Base-by-base conservation (phyloP, 2,797 vertebrate genomes). In the Gymnocypris eckloni region DNA sequence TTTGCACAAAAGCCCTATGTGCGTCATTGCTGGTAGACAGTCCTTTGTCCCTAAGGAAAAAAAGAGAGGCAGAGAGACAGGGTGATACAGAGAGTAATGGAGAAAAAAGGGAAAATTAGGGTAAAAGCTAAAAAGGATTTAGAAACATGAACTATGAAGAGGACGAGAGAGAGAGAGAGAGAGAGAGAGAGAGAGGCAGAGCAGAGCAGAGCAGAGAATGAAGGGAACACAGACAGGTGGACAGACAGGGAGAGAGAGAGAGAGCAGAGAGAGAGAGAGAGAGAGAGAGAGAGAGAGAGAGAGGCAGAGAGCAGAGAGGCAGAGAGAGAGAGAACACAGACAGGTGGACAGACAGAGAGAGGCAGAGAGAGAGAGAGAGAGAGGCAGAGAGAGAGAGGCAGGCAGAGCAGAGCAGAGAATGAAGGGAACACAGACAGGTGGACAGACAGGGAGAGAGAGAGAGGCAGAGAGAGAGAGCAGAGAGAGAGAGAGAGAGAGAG, bases 11-110 rank as follows among this genome's bases (percentile, higher is more conserved):
- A 87, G 83, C 71, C 64, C 84, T 69, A 66, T 82, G 84, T 90
- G 89, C 89, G 84, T 90, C 89, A 90, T 86, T 72, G 66, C 69
- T 33, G 50, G 59, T 52, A 86, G 70, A 79, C 66, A 87, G 81
- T 80, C 41, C 67, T 85, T 89, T 89, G 77, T 88, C 87, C 81
- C 73, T 48, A 54, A 86, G 85, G 80, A 82, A 64, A 89, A 89
- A 81, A 59, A 81, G 43, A 73, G 70, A 72, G n/a, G 61, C 20
- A 77, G 82, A 78, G 66, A 81, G 70, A 69, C 15, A 45, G 45
- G 12, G 41, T 66, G n/a, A 76, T 54, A 37, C 45, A 83, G 37
- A 71, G 75, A 64, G 52, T 22, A 15, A 82, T 25, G 4, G 33
- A 66, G n/a, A 41, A 25, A 69, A 37, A 81, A 73, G 25, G 10